Base-by-base conservation (phyloP, 37 sponge, comb jelly and placozoan species). In the Cladorhizidae sp. region DNA sequence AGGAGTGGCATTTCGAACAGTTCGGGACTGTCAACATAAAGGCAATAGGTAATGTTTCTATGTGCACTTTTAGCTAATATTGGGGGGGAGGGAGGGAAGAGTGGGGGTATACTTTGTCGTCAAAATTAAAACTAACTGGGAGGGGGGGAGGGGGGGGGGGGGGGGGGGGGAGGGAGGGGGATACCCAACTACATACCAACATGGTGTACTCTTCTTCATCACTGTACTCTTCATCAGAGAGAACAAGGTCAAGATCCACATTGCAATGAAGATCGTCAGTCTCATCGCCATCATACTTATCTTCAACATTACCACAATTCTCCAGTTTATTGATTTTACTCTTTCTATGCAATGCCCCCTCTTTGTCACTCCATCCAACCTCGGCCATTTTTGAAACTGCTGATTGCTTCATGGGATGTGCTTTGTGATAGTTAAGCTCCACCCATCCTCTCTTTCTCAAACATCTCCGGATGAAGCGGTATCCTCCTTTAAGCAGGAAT, bases 381-480 rank as follows among this genome's bases (percentile, higher is more conserved):
- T 5, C 12, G 61, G 61, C 14, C 5, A 5, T 31, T 25, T 29
- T 36, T 35, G 37, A 67, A 31, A 7, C 33, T 67, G 28, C 6
- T n/a, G n/a, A n/a, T 28, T 21, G 5, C 1, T 36, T 40, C 41
- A 39, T 5, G 5, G 28, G 42, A 12, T 40, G 33, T 41, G 6
- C 23, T 65, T 31, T 71, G 36, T 79, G 22, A 73, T 95, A 89
- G 63, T 83, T 72, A 69, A 83, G 81, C 72, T 94, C 98, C 57
- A 97, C 92, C 98, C 98, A 97, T 2, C 98, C 98, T 26, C 98
- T 80, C 68, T 64, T 56, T 9, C 89, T 40, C 61, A 97, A 79
- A 20, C 87, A 59, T 67, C 68, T 77, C 1, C 95, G 83, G 12
- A 97, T 64, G n/a, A 74, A 64, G 14, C 82, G 65, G 70, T 97